Evolutionary conservation across 2,888 invertebrate genomes (phyloP).

Genomic region (Amphipoea lucens): DNA sequence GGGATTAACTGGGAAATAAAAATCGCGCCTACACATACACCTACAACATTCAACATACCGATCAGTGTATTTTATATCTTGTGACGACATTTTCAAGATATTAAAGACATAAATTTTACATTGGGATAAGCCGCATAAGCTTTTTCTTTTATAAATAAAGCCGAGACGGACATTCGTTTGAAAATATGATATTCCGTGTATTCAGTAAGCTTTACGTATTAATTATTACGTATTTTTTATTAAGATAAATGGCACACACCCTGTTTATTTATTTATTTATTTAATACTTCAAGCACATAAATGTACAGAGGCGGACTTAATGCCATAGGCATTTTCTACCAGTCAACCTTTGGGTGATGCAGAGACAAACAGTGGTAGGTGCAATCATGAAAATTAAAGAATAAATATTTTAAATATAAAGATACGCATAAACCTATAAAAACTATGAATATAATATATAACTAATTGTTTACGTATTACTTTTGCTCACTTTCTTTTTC

Average conservation of each 20-base stretch:
- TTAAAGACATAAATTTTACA: conserved; percentile 65
- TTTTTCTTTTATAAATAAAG: conserved; percentile 61
- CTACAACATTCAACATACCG: conserved; percentile 38
- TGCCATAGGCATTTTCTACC: too few species aligned
- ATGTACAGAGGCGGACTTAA: too few species aligned
- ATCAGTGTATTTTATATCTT: conserved; percentile 52
- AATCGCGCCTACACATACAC: conserved; percentile 31
- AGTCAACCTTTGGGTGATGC: too few species aligned
- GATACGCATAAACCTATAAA: too few species aligned
- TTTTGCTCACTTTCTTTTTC: neutral
- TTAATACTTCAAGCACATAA: too few species aligned
- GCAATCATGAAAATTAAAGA: too few species aligned
- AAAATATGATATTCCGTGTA: conserved; percentile 40
- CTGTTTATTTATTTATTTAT: too few species aligned
- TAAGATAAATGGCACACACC: conserved; percentile 1
- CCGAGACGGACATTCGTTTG: conserved; percentile 49
- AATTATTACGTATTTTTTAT: conserved; percentile 36
- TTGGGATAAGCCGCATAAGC: conserved; percentile 60
- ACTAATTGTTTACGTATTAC: neutral
- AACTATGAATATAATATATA: too few species aligned
- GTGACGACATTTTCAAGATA: conserved; percentile 55
- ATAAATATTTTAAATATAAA: too few species aligned
- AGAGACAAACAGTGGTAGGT: too few species aligned
- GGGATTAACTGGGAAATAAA: conserved; percentile 54
- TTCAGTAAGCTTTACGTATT: conserved; percentile 33